Evolutionary conservation across 2,888 invertebrate genomes (phyloP).

Genomic region (Ophion obscuratus): DNA sequence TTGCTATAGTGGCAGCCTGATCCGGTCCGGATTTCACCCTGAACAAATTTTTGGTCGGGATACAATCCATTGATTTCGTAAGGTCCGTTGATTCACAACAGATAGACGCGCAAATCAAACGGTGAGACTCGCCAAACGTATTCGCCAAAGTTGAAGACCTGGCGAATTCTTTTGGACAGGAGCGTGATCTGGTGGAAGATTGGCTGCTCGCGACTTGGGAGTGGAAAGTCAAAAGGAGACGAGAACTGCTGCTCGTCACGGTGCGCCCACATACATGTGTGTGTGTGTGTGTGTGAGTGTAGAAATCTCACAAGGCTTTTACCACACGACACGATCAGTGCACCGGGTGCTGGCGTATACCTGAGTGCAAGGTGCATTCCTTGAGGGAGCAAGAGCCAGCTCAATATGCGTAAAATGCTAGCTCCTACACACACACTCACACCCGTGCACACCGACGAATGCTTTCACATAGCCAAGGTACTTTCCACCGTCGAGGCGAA

Average conservation of each 20-base stretch:
- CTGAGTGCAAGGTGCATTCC: slow-evolving; percentile 76
- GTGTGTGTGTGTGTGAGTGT: not conserved
- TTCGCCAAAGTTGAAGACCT: slow-evolving; percentile 19
- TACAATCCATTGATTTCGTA: not conserved
- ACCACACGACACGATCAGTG: slow-evolving; percentile 41
- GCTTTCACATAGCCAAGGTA: slow-evolving; percentile 15
- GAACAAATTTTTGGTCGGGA: too few relatives aligned
- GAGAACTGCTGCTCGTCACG: slow-evolving; percentile 26
- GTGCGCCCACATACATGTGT: not conserved
- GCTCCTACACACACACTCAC: not conserved
- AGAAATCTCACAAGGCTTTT: slow-evolving; percentile 6
- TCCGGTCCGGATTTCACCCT: too few relatives aligned
- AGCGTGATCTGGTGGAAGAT: slow-evolving; percentile 7
- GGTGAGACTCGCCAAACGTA: not conserved
- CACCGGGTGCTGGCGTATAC: slow-evolving; percentile 63
- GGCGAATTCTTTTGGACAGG: slow-evolving; percentile 34
- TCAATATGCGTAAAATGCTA: not conserved
- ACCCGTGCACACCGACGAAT: not conserved
- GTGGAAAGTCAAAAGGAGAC: slow-evolving; percentile 11
- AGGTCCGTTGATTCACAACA: not conserved
- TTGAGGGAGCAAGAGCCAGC: slow-evolving; percentile 64
- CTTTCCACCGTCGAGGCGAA: slow-evolving; percentile 44
- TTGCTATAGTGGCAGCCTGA: too few relatives aligned
- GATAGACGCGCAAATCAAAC: not conserved
- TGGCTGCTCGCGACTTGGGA: slow-evolving; percentile 5